Base-by-base conservation (phyloP, 1,140 invertebrate species). In the Branchinecta lindahli region DNA sequence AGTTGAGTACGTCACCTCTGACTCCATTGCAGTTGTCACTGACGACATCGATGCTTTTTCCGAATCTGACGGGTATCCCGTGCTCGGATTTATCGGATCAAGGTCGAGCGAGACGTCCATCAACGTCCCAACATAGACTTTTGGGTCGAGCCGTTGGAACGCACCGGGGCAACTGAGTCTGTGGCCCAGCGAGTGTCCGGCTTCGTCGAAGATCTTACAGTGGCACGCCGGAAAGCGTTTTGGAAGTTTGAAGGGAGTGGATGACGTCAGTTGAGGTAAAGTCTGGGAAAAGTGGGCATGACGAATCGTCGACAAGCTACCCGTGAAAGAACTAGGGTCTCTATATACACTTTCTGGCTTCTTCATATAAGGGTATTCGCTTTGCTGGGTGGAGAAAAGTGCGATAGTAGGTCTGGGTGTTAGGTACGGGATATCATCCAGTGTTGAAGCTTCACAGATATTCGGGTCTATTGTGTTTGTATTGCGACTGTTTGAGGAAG, bases 401-500 rank as follows among this genome's bases (percentile, higher is more conserved):
- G 33, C 46, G 21, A 45, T 47, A 3, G 68, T 33, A 9, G 44
- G 45, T 44, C 68, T 21, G 10, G 68, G 44, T 46, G 68, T 15
- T 18, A 46, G 3, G 18, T 69, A 18, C 7, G 68, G 68, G 5
- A 69, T 12, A 12, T n/a, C n/a, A 7, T 46, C 44, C 44, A n/a
- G n/a, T 68, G 67, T n/a, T 45, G 68, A 69, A 46, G 68, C 21
- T 46, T 46, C 68, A 47, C 44, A 15, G 45, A 69, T 45, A 45
- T 69, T 45, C 46, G 70, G 44, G 7, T 72, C 71, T 44, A 72
- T 44, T 9, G 71, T 72, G 66, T 72, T 72, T 15, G 71, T 72
- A 44, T 72, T 72, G 12, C 71, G 68, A 46, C 71, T 72, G 68
- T 72, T 72, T 46, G 71, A 72, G n/a, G 71, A 72, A 20, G 67